Conservation (phyloP, 2,797 vertebrate species). For the Amblyraja radiata region DNA sequence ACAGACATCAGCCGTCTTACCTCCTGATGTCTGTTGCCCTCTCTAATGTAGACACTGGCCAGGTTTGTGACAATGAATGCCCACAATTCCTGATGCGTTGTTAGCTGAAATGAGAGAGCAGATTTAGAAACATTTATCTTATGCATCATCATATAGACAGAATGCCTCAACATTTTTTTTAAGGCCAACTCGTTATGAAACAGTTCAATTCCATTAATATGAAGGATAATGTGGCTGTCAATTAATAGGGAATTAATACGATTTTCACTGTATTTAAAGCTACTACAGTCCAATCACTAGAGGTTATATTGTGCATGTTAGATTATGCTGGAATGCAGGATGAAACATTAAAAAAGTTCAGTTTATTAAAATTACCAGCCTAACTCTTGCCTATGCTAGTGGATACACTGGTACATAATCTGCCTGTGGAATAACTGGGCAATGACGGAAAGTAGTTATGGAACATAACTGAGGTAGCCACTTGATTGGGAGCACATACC, state of each 20-base stretch:
- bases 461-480: neutral
- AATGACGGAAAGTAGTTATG: neutral
- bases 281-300: neutral
- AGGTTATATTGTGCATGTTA: neutral
- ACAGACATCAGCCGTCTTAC: slow-evolving; percentile 51
- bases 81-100: slow-evolving; percentile 95
- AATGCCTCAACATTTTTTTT: neutral
- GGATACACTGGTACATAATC: neutral
- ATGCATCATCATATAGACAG: neutral
- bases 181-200: neutral
- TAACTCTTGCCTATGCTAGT: neutral
- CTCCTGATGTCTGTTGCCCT: slow-evolving; percentile 95
- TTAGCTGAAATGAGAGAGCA: slow-evolving; percentile 64
- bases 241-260: neutral
- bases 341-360: neutral
- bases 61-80: slow-evolving; percentile 95
- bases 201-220: neutral
- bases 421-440: neutral
- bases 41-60: slow-evolving; percentile 95
- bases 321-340: neutral
- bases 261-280: neutral
- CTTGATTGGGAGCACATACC: neutral
- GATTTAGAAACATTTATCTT: neutral
- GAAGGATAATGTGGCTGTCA: neutral
- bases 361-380: neutral